Evolutionary conservation across 2,113 vertebrate genomes (phyloP).

Genomic region (Actinemys pallida): DNA sequence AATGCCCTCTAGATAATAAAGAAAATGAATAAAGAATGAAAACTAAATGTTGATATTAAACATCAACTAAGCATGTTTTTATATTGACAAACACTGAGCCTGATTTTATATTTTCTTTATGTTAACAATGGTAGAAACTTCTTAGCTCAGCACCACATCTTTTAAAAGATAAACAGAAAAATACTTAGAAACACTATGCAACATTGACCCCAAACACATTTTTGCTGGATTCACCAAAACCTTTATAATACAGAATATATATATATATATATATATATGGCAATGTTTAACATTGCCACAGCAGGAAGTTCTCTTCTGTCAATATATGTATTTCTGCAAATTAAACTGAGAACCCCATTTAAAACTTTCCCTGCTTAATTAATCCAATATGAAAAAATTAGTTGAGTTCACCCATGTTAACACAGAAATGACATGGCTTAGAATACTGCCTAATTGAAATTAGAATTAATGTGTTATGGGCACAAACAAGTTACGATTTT

Average conservation of each 20-base stretch:
- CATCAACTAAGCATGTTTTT: conserved; percentile 54
- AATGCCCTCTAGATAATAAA: conserved; percentile 26
- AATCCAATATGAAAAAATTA: not conserved
- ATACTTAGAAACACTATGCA: not conserved
- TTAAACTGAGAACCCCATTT: not conserved
- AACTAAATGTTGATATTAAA: conserved; percentile 53
- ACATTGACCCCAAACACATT: accelerated
- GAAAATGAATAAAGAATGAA: conserved; percentile 52
- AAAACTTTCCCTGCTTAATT: not conserved
- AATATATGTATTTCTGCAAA: not conserved
- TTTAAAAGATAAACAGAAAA: not conserved
- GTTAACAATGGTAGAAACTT: not conserved
- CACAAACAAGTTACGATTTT: not conserved
- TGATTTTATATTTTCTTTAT: conserved; percentile 19
- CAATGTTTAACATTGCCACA: not conserved
- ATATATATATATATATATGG: not conserved
- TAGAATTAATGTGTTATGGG: not conserved
- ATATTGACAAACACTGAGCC: not conserved
- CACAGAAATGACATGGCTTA: not conserved
- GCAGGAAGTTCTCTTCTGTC: not conserved
- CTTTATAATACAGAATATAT: not conserved
- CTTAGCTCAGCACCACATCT: not conserved
- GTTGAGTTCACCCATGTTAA: not conserved
- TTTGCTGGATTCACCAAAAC: not conserved
- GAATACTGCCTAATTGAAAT: not conserved